These are phyloP conservation scores for Antigone vipio DNA, from an alignment of 2,113 vertebrate genomes.

Conservation along the genomic window DNA sequence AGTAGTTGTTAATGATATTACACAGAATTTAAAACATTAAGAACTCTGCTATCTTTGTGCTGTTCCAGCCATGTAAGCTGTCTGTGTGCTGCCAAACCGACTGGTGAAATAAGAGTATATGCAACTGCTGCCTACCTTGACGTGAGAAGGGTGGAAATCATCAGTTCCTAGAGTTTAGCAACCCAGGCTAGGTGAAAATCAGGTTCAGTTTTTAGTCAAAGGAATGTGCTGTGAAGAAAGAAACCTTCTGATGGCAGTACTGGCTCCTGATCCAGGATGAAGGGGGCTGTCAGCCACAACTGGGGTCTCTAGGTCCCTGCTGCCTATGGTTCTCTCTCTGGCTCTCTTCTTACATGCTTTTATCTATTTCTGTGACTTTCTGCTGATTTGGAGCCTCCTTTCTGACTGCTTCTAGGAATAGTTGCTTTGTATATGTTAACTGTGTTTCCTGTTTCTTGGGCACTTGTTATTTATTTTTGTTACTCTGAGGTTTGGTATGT, in stretches of 20 bases:
- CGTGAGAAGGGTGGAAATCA: not conserved
- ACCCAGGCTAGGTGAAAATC: not conserved
- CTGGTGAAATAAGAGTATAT: not conserved
- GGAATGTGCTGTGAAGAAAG: not conserved
- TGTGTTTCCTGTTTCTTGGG: not conserved
- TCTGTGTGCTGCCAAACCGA: not conserved
- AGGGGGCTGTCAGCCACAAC: not conserved
- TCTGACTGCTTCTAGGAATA: not conserved
- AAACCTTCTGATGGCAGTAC: not conserved
- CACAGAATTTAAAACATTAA: not conserved
- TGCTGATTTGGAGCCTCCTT: not conserved
- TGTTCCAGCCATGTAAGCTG: not conserved
- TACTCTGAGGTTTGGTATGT: not conserved
- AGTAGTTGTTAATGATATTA: not conserved
- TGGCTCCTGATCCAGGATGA: not conserved
- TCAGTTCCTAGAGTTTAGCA: not conserved
- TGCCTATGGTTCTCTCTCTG: not conserved
- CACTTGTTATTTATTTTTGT: not conserved
- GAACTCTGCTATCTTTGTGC: not conserved
- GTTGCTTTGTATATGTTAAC: not conserved
- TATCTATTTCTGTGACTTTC: not conserved
- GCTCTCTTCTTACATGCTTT: not conserved
- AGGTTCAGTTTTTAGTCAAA: not conserved
- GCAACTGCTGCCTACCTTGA: not conserved
- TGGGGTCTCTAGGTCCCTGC: not conserved